These are phyloP conservation scores for Apteryx mantelli DNA, from an alignment of 2,113 vertebrate species.

Conservation along the genomic window DNA sequence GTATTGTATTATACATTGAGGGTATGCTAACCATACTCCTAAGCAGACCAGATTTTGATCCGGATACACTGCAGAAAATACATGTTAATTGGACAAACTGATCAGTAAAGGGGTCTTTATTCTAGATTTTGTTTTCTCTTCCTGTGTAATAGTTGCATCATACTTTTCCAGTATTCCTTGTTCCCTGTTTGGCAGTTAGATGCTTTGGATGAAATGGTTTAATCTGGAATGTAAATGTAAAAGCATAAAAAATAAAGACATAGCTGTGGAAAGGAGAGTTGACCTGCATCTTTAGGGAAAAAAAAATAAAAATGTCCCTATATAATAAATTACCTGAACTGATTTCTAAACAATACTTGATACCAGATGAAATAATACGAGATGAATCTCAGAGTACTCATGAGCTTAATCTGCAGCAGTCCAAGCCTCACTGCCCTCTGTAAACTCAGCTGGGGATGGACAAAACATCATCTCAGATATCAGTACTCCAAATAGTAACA, in stretches of 20 bases:
- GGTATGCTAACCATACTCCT: neutral
- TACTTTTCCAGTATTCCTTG: neutral
- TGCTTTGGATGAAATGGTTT: neutral
- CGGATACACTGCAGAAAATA: neutral
- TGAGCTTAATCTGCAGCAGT: neutral
- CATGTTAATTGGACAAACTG: neutral
- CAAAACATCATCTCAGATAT: neutral
- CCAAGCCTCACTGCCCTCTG: neutral
- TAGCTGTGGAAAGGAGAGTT: neutral
- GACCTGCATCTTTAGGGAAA: neutral
- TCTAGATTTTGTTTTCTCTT: neutral
- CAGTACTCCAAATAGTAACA: neutral
- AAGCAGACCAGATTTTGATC: neutral
- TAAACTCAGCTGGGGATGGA: neutral
- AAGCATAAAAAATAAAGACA: neutral
- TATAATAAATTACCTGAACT: neutral
- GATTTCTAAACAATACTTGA: conserved; percentile 2
- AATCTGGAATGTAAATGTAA: neutral
- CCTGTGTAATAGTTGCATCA: neutral
- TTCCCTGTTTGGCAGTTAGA: neutral
- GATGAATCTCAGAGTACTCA: neutral
- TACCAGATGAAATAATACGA: neutral
- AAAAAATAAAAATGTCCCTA: neutral
- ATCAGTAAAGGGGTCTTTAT: neutral
- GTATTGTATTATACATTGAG: neutral